Conservation (phyloP, 1,140 invertebrate species). For the Scaptomyza montana region DNA sequence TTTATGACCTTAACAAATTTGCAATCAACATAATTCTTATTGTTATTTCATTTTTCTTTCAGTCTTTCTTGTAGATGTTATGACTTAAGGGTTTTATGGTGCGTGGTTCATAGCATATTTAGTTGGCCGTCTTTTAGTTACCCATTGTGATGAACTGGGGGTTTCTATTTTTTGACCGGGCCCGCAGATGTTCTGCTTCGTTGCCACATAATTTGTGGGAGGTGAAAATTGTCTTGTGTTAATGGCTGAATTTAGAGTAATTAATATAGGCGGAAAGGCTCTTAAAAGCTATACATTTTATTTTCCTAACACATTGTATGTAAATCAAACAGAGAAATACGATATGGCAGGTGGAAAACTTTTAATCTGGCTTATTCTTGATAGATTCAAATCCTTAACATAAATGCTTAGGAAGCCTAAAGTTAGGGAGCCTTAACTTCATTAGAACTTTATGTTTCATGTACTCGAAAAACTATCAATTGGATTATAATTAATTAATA, state of each 20-base stretch:
- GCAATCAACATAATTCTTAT: constrained; percentile 77
- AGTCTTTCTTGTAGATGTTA: constrained; percentile 43
- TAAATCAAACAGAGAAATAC: constrained; percentile 40
- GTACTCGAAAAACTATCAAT: too few relatives aligned
- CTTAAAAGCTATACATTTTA: constrained; percentile 37
- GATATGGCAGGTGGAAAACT: background rate
- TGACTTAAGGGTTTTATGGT: constrained; percentile 56
- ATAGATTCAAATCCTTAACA: constrained; percentile 13
- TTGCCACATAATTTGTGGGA: constrained; percentile 68
- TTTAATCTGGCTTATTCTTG: background rate
- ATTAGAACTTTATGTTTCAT: too few relatives aligned
- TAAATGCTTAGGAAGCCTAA: background rate
- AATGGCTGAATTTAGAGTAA: constrained; percentile 77
- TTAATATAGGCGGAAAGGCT: constrained; percentile 55
- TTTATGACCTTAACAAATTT: constrained; percentile 83
- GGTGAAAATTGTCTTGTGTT: constrained; percentile 78
- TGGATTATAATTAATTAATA: too few relatives aligned
- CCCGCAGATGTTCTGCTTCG: constrained; percentile 61
- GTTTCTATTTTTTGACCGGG: background rate
- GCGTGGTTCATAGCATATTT: constrained; percentile 24
- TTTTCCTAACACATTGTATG: constrained; percentile 61
- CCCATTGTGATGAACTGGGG: background rate
- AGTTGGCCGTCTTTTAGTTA: constrained; percentile 1
- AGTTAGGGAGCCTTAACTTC: too few relatives aligned
- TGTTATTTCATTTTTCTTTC: background rate